Evolutionary conservation across 2,888 invertebrate genomes (phyloP).

Genomic region (Muschampia plurimacula): DNA sequence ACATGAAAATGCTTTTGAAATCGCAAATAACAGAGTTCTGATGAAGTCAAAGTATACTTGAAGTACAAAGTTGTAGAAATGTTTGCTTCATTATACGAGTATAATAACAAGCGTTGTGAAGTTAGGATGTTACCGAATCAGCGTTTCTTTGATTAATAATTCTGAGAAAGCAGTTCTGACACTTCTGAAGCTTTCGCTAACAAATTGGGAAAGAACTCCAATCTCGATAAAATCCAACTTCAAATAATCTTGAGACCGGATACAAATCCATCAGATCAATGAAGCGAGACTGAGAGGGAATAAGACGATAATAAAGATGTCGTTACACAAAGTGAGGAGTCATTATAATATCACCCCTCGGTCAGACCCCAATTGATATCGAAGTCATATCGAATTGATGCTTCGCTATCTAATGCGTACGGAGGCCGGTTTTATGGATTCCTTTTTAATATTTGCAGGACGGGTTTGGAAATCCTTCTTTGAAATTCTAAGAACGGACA

Average conservation of each 20-base stretch:
- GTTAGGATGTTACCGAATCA: neutral
- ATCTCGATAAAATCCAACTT: slow-evolving; percentile 25
- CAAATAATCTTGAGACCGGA: slow-evolving; percentile 25
- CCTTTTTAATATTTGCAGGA: slow-evolving; percentile 26
- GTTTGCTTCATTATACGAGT: neutral
- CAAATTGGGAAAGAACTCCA: slow-evolving; percentile 17
- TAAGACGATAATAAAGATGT: slow-evolving; percentile 62
- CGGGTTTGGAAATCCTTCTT: neutral
- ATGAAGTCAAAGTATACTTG: neutral
- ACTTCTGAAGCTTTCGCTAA: neutral
- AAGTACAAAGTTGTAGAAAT: neutral
- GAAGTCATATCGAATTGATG: slow-evolving; percentile 61
- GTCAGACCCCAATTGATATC: slow-evolving; percentile 56
- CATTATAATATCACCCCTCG: slow-evolving; percentile 66
- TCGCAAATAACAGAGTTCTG: neutral
- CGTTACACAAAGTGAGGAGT: slow-evolving; percentile 58
- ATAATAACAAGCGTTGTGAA: no score
- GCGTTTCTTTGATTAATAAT: slow-evolving; percentile 9
- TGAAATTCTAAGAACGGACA: neutral
- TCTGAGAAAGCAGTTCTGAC: neutral
- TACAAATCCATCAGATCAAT: slow-evolving; percentile 52
- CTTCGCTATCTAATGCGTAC: slow-evolving; percentile 49
- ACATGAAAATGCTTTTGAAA: slow-evolving; percentile 37
- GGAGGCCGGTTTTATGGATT: slow-evolving; percentile 46
- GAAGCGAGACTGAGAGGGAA: slow-evolving; percentile 52